phyloP scores from a whole-genome alignment of 2,797 vertebrate species.

The Intellagama lesueurii region DNA sequence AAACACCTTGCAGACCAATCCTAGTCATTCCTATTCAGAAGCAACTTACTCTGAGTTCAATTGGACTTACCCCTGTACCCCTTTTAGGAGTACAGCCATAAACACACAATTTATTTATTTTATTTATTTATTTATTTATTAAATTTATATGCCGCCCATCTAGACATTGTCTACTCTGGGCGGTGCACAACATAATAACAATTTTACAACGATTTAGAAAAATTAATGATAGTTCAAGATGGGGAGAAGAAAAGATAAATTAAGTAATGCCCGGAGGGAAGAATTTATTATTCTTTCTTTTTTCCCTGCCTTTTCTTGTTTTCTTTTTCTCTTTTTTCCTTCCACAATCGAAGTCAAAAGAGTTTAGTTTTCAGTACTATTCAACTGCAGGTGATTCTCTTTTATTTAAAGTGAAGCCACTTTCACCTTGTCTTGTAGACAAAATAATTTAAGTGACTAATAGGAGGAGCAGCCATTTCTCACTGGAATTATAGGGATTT shows the following conservation, averaged over 20 bases:
- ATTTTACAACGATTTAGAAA: too few species aligned
- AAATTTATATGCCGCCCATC: too few species aligned
- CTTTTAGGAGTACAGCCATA: background rate
- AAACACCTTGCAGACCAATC: background rate
- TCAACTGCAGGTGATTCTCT: background rate
- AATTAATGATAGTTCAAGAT: too few species aligned
- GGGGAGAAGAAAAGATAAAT: too few species aligned
- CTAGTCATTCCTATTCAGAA: background rate
- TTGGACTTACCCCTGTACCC: background rate
- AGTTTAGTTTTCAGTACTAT: slow-evolving; percentile 6
- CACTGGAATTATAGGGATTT: slow-evolving; percentile 50
- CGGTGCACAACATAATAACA: too few species aligned
- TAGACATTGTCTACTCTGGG: too few species aligned
- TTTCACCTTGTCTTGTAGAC: slow-evolving; percentile 27
- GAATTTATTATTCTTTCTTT: too few species aligned
- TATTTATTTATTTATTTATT: too few species aligned
- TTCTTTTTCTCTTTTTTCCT: slow-evolving; percentile 3
- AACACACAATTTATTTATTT: slow-evolving; percentile 23
- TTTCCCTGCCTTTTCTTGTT: background rate
- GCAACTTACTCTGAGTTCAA: background rate
- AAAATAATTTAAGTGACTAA: slow-evolving; percentile 23
- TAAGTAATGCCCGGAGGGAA: too few species aligned
- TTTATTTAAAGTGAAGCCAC: slow-evolving; percentile 38
- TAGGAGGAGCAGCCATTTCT: slow-evolving; percentile 1
- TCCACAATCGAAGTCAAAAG: background rate